Evolutionary conservation across 2,797 vertebrate species (phyloP), one percentile per base, ranked within the genome.

Genomic region (Phalloptychus januarius): DNA sequence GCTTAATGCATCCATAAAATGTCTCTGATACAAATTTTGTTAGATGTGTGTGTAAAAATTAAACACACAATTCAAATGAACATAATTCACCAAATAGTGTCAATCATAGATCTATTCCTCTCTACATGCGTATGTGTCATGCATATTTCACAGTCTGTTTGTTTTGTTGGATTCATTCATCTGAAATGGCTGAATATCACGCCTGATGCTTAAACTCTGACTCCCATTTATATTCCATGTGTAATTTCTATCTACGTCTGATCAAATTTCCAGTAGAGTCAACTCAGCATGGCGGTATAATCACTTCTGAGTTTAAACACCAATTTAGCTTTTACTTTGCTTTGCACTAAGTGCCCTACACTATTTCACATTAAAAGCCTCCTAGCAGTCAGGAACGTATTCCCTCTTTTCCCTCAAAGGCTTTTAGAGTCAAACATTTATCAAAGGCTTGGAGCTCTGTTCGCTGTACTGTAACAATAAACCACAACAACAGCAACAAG

Each of bases 301-400:
- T 65, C 11, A 50, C 42, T 31, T 75, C 25, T 23, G 20, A 80
- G n/a, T 54, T 65, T 11, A 31, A 75, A 63, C 73, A 50, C 13
- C 23, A 54, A 16, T 78, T 72, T 15, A 12, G n/a, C 5, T 44
- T 77, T 74, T 31, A 8, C 75, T n/a, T 72, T 23, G 23, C 40
- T 70, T 70, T 70, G 20, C 25, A 15, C 36, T 18, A 46, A 45
- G 31, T 48, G 23, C 44, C 45, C 23, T 28, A 7, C 42, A 71
- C n/a, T 75, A 38, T 75, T 71, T 75, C 4, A 71, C 25, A 74
- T 54, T 71, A 46, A 80, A 65, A 74, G 56, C 25, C 31, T 61
- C 25, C 36, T 4, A 28, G 50, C 50, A 58, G n/a, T 45, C 44
- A 42, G 48, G n/a, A 56, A 18, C 7, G 0, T 3, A 56, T 15